Evolutionary conservation across 2,888 invertebrate genomes (phyloP), one percentile per base, ranked within the genome.

Genomic region (Andrena camellia): DNA sequence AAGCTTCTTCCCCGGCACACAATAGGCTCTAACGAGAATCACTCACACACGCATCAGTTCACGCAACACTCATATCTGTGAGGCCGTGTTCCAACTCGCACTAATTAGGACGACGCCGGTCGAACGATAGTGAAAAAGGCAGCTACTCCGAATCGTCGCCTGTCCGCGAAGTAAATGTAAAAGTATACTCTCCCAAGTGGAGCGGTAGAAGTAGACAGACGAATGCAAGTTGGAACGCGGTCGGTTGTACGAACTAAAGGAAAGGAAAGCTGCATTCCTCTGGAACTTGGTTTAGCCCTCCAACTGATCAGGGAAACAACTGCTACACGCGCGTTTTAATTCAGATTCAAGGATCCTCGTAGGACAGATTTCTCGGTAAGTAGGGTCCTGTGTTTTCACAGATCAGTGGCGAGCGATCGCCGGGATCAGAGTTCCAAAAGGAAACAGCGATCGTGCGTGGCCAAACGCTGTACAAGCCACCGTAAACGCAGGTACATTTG

Each of bases 11-110:
- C 60, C 42, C 71, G 66, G 5, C 10, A 60, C 17, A 70, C 66
- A 77, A 81, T 70, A 64, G 54, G 23, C 23, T 64, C 52, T 69
- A 75, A 75, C 70, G 70, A 82, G 60, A 17, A 10, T 54, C 78
- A 75, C 35, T 82, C 74, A 33, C 60, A 69, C 71, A 52, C 64
- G 33, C 8, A 59, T 50, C 50, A 33, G 13, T 10, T 74, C 78
- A 80, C 70, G 78, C 74, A 68, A 63, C 78, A 75, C 54, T 57
- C 81, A 68, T 68, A 78, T 75, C 60, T 64, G 73, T 57, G 78
- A 64, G 78, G 84, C 84, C 90, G 90, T 90, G 90, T 90, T 90
- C 91, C 91, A 91, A 90, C 88, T 90, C 88, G 88, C 88, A 88
- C 79, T 64, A 64, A 80, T 80, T 57, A 48, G 31, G 63, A 71